Evolutionary conservation across 2,797 vertebrate genomes (phyloP), one percentile per base, ranked within the genome.

Genomic region (Spheniscus humboldti): DNA sequence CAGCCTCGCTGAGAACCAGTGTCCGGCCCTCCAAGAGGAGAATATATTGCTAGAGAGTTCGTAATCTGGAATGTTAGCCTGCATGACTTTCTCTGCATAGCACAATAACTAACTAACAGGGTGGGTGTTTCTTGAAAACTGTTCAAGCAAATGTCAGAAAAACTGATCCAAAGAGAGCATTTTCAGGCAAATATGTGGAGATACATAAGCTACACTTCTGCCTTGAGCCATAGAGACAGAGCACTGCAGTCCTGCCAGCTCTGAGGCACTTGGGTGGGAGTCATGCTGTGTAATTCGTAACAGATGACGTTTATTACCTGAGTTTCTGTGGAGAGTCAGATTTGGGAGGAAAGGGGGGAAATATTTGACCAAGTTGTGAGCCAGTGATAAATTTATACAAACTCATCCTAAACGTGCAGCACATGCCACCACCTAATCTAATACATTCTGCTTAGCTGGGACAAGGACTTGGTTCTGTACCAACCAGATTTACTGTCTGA

Each of bases 101-200:
- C 82, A 45, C 57, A 39, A 4, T 37, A 92, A 33, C 93, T 92
- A 67, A 11, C 64, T 41, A 41, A 41, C 76, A 43, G 96, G 90
- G 60, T 77, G 97, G 84, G 60, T 68, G 90, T 59, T 89, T 91
- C 84, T 93, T 86, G 90, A 92, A 80, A 89, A 47, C 41, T 39
- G 4, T 55, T 59, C 90, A 94, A 92, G 93, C 60, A 75, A 91
- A 88, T 78, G 92, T 73, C 88, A 86, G 63, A 55, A 96, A 92
- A 89, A 41, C 10, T 11, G 72, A 86, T 96, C 94, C 95, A 96
- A 91, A 92, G 80, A 0, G n/a, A 95, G 88, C 0, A 3, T 95
- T 96, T 92, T 88, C 94, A 90, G 86, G 93, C 83, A 95, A 72
- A 82, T 92, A 79, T 84, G 84, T 96, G 96, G 88, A 93, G 93